These are phyloP conservation scores for Slavum lentiscoides DNA, from an alignment of 2,888 invertebrate genomes.

Conservation along the genomic window DNA sequence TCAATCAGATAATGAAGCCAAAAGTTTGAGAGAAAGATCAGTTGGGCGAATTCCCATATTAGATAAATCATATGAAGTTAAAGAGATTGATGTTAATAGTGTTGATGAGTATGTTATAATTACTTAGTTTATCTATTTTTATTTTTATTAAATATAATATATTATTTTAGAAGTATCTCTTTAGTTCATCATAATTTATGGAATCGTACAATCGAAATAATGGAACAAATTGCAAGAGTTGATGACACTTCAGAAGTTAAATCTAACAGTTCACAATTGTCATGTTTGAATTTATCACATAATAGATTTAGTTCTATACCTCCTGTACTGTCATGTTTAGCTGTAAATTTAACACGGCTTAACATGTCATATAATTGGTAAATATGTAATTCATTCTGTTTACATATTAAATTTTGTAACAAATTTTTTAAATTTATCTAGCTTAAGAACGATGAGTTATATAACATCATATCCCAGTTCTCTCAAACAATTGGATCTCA, in stretches of 20 bases:
- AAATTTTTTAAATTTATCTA: conserved; percentile 44
- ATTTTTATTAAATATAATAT: neutral
- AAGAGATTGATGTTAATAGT: conserved; percentile 31
- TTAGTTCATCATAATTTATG: conserved; percentile 78
- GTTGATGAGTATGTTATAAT: conserved; percentile 41
- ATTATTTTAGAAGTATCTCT: conserved; percentile 61
- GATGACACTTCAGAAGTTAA: conserved; percentile 62
- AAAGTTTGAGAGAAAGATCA: conserved; percentile 46
- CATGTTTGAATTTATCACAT: conserved; percentile 83
- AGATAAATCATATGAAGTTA: conserved; percentile 37
- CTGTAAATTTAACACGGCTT: conserved; percentile 80
- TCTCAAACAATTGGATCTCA: conserved; percentile 88
- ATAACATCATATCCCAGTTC: conserved; percentile 88
- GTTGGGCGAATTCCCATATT: conserved; percentile 39
- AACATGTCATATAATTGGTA: conserved; percentile 88
- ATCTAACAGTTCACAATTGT: conserved; percentile 67
- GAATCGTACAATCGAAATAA: conserved; percentile 68
- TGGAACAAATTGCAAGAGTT: conserved; percentile 68
- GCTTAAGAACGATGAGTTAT: conserved; percentile 70
- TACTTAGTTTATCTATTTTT: neutral
- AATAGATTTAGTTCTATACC: conserved; percentile 89
- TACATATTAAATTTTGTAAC: neutral
- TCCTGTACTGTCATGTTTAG: conserved; percentile 84
- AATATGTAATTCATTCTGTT: conserved; percentile 39
- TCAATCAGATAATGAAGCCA: conserved; percentile 55